Evolutionary conservation across 2,888 invertebrate species (phyloP).

Genomic region (Epistrophe eligans): DNA sequence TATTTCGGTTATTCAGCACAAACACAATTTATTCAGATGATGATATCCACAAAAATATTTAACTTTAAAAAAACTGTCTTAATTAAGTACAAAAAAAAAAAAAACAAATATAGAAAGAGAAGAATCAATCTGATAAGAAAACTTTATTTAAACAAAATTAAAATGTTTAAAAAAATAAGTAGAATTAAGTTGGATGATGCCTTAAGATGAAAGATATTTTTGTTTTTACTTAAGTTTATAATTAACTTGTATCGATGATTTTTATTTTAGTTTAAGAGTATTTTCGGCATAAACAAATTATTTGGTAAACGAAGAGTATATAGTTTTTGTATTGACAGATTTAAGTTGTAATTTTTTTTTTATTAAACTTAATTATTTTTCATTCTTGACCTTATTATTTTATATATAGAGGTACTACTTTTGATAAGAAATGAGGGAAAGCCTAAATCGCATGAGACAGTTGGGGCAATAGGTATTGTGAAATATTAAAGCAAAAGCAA

Average conservation of each 20-base stretch:
- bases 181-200: slow-evolving; percentile 62
- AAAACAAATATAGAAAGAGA: slow-evolving; percentile 14
- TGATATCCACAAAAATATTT: slow-evolving; percentile 21
- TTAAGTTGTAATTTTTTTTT: slow-evolving; percentile 48
- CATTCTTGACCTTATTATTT: slow-evolving; percentile 10
- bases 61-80: slow-evolving; percentile 33
- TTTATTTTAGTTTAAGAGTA: slow-evolving; percentile 30
- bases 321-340: slow-evolving; percentile 21
- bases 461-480: slow-evolving; percentile 41
- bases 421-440: slow-evolving; percentile 14
- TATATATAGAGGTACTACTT: slow-evolving; percentile 3
- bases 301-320: slow-evolving; percentile 10
- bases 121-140: neutral
- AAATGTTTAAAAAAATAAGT: slow-evolving; percentile 5
- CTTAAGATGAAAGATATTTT: slow-evolving; percentile 51
- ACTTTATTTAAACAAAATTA: slow-evolving; percentile 13
- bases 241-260: neutral
- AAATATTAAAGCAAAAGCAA: slow-evolving; percentile 40
- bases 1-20: slow-evolving; percentile 43
- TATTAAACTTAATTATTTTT: slow-evolving; percentile 3
- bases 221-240: slow-evolving; percentile 40
- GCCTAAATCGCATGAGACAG: slow-evolving; percentile 23
- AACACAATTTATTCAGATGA: slow-evolving; percentile 36
- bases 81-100: slow-evolving; percentile 66
- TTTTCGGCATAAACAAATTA: slow-evolving; percentile 13